Conservation (phyloP, 2,888 invertebrate species). For the Thecocarcelia acutangulata region DNA sequence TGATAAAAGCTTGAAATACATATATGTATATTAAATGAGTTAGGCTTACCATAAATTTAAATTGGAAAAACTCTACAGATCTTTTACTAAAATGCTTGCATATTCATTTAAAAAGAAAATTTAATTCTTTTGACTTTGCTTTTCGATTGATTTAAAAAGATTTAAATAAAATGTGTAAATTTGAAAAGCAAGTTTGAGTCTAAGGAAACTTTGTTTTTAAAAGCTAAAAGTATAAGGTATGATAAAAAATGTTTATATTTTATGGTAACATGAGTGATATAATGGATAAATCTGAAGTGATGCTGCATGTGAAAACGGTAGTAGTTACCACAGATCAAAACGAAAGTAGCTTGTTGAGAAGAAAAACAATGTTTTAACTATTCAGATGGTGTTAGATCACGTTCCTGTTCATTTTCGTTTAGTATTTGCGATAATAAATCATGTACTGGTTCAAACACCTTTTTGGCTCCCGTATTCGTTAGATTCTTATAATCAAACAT, state of each 20-base stretch:
- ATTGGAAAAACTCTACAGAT: constrained; percentile 31
- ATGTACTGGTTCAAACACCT: constrained; percentile 92
- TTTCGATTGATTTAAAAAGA: constrained; percentile 2
- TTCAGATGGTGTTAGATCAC: constrained; percentile 88
- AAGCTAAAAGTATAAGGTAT: constrained; percentile 23
- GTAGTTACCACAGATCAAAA: constrained; percentile 17
- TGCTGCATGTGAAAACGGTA: constrained; percentile 46
- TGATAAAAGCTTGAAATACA: constrained; percentile 49
- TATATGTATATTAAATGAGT: not conserved
- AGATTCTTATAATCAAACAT: constrained; percentile 96
- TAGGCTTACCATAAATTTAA: not conserved
- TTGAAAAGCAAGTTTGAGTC: constrained; percentile 50
- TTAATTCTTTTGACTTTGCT: constrained; percentile 28
- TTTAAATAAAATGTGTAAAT: constrained; percentile 35
- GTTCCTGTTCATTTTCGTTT: constrained; percentile 88
- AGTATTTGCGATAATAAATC: constrained; percentile 90
- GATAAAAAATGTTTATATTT: constrained; percentile 2
- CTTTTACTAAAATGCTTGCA: constrained; percentile 45
- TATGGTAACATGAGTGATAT: constrained; percentile 10
- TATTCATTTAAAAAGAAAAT: constrained; percentile 25
- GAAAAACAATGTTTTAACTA: constrained; percentile 73
- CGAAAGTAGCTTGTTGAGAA: not conserved
- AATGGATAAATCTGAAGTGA: constrained; percentile 11
- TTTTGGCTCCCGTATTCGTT: constrained; percentile 92
- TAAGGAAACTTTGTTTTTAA: constrained; percentile 62